Conservation (phyloP, 2,797 vertebrate species). For the Pitangus sulphuratus region DNA sequence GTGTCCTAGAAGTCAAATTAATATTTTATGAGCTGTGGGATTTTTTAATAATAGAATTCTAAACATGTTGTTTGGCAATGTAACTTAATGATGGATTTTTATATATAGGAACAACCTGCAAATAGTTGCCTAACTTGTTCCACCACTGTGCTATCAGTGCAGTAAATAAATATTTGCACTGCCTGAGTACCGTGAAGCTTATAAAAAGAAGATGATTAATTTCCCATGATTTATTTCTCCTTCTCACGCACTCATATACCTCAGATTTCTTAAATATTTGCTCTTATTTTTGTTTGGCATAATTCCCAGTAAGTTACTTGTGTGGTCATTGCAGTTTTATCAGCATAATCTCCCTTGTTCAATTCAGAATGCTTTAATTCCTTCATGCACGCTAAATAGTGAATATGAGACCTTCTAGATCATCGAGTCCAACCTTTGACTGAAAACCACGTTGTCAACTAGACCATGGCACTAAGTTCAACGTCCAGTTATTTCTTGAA, state of each 20-base stretch:
- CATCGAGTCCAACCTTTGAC: background rate
- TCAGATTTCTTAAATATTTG: background rate
- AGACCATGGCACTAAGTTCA: background rate
- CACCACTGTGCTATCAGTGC: background rate
- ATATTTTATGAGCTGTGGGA: background rate
- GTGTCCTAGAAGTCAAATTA: background rate
- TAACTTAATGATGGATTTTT: background rate
- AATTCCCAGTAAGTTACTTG: background rate
- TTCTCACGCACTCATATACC: background rate
- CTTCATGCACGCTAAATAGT: background rate
- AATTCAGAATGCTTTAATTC: background rate
- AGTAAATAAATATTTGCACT: background rate
- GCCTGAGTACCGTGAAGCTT: background rate
- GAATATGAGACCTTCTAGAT: background rate
- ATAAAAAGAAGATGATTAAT: background rate
- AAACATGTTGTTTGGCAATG: background rate
- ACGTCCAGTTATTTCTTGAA: accelerated
- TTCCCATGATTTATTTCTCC: background rate
- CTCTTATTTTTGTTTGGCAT: background rate
- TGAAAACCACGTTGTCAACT: background rate
- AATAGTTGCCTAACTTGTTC: background rate
- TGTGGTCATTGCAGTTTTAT: background rate
- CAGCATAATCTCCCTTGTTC: background rate
- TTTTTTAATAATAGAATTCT: background rate
- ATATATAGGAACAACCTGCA: background rate